Evolutionary conservation across 1,140 invertebrate genomes (phyloP), one percentile per base, ranked within the genome.

Genomic region (Wiebesia pumilae): DNA sequence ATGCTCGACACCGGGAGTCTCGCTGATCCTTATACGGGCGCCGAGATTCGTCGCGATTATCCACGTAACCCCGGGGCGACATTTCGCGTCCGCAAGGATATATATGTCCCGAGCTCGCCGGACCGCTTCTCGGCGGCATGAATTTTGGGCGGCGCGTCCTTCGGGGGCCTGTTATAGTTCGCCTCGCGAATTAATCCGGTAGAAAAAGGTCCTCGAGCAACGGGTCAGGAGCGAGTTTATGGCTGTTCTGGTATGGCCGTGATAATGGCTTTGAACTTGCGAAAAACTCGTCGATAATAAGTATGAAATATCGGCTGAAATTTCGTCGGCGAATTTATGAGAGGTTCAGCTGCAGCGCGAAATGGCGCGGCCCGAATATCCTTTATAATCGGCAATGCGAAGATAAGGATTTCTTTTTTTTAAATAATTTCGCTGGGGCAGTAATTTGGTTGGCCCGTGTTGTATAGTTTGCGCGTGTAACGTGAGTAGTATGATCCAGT

Each of bases 71-170:
- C 85, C 69, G 54, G 19, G 19, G 19, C 10, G 19, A 21, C 7
- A 21, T 16, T 58, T 10, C 12, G 71, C 24, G 71, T 40, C 35
- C 19, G 1, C 35, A 21, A 73, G 35, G 71, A 73, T 73, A 73
- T 38, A 71, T 73, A 33, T 33, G 33, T 38, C 38, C 38, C 14
- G 35, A 38, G 87, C 77, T 87, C 80, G 86, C 84, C 47, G 80
- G 86, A 89, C 88, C 84, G 87, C 86, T 89, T 88, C 87, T 88
- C 85, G 84, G 83, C 75, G 69, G 71, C 51, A 27, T 27, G 24
- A 40, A 73, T 73, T 73, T 43, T 30, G 16, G 19, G n/a, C 35
- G 71, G 16, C 71, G 14, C 21, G 21, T 21, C 14, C 38, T 58
- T 58, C 54, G 54, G 71, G 33, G 35, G 71, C 16, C 12, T 40